phyloP scores from a whole-genome alignment of 2,888 invertebrate genomes.

The Polylopha cassiicola region DNA sequence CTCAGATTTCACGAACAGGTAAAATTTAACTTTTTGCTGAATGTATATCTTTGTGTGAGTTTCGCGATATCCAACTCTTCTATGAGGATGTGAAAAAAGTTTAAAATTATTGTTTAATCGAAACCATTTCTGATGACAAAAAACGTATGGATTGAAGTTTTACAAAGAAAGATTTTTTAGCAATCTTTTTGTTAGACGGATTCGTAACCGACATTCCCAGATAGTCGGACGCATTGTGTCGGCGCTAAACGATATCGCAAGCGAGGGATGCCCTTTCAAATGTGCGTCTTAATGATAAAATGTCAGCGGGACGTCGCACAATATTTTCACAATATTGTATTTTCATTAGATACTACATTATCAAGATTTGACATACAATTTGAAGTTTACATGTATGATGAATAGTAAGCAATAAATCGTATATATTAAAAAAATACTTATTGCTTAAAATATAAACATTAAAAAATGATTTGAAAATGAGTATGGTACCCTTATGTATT shows the following conservation, averaged over 20 bases:
- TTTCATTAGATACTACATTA: constrained; percentile 48
- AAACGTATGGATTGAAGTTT: constrained; percentile 57
- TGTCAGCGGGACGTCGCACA: constrained; percentile 65
- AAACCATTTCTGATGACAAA: constrained; percentile 59
- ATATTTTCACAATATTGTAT: constrained; percentile 69
- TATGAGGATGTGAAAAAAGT: constrained; percentile 53
- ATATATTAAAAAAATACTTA: too few relatives aligned
- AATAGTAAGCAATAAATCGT: constrained; percentile 32
- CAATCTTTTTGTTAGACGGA: constrained; percentile 60
- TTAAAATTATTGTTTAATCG: constrained; percentile 63
- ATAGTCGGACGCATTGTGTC: constrained; percentile 61
- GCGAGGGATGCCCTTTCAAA: constrained; percentile 54
- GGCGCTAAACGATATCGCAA: constrained; percentile 60
- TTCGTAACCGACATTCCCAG: constrained; percentile 75
- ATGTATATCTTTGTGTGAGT: constrained; percentile 61
- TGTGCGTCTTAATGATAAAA: constrained; percentile 64
- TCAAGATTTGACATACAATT: constrained; percentile 38
- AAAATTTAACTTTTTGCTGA: constrained; percentile 64
- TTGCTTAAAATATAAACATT: too few relatives aligned
- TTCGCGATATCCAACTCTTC: constrained; percentile 71
- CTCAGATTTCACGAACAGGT: constrained; percentile 75
- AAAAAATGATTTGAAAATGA: too few relatives aligned
- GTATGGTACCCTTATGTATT: too few relatives aligned
- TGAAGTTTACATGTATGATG: constrained; percentile 40
- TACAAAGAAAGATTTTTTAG: constrained; percentile 60